Conservation (phyloP, 1,140 invertebrate genomes). For the Drosophila ficusphila region DNA sequence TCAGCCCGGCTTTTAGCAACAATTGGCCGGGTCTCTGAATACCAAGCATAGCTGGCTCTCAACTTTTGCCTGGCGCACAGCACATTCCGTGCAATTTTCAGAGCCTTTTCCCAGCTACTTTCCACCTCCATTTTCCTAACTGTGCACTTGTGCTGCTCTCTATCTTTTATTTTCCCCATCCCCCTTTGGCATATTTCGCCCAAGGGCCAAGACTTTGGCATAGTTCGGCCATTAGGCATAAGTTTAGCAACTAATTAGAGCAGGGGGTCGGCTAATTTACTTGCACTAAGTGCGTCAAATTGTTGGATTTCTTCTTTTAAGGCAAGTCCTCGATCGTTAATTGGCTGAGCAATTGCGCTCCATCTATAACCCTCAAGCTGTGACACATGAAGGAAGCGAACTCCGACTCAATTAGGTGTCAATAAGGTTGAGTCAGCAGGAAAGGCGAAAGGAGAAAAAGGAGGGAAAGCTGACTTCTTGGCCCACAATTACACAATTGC, state of each 20-base stretch:
- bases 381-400: neutral
- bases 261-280: slow-evolving; percentile 20
- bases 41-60: slow-evolving; percentile 27
- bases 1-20: slow-evolving; percentile 1
- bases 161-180: neutral
- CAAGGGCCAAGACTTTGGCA: slow-evolving; percentile 2
- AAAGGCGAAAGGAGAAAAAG: neutral
- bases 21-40: slow-evolving; percentile 15
- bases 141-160: neutral
- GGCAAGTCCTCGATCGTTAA: neutral
- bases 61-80: slow-evolving; percentile 6
- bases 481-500: slow-evolving; percentile 66
- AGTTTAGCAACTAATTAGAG: slow-evolving; percentile 16
- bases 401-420: slow-evolving; percentile 62
- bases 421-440: slow-evolving; percentile 44
- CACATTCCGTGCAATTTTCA: slow-evolving; percentile 13
- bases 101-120: neutral
- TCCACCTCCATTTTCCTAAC: neutral
- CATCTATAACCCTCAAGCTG: neutral
- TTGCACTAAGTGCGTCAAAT: slow-evolving; percentile 16
- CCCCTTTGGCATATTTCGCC: neutral
- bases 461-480: slow-evolving; percentile 27
- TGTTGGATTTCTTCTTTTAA: neutral
- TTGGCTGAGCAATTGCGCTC: neutral
- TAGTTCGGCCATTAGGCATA: slow-evolving; percentile 19